Conservation (phyloP, 1,140 invertebrate genomes). For the Bombyx mori region ASM3026992v2 NC_085121.1:2702001-2702500, state of each 20-base stretch:
- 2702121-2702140: no score
- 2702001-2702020: no score
- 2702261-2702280: conserved; percentile 44
- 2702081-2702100: no score
- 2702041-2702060: no score
- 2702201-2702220: no score
- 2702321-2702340: conserved; percentile 46
- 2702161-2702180: no score
- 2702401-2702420: conserved; percentile 33
- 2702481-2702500: conserved; percentile 7
- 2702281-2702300: conserved; percentile 34
- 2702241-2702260: conserved; percentile 19
- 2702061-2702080: no score
- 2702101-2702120: no score
- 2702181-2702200: no score
- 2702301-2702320: conserved; percentile 14
- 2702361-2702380: conserved; percentile 25
- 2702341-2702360: conserved; percentile 50
- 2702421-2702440: background rate
- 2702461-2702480: conserved; percentile 8
- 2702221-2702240: background rate
- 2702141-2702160: no score
- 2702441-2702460: conserved; percentile 14
- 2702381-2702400: conserved; percentile 16
- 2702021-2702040: no score